These are phyloP conservation scores for Mythimna ferrago DNA, from an alignment of 2,888 invertebrate genomes.

Conservation along the genomic window DNA sequence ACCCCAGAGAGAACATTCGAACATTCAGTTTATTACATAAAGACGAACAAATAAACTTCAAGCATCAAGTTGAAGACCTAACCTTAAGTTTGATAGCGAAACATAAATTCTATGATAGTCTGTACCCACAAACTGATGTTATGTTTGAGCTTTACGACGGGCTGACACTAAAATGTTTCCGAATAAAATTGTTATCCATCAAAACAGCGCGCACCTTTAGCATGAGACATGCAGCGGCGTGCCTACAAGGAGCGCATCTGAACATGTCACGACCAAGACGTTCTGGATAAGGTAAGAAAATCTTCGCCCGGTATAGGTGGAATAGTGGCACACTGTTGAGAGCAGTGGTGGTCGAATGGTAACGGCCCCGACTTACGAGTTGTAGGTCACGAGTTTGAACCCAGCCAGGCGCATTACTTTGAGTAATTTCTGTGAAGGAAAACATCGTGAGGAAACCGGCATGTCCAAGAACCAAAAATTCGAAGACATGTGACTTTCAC, in stretches of 20 bases:
- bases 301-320: too few species aligned
- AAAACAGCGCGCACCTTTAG: constrained; percentile 78
- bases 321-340: too few species aligned
- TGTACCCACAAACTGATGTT: constrained; percentile 53
- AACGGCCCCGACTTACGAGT: too few species aligned
- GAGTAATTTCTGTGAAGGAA: too few species aligned
- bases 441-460: too few species aligned
- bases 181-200: constrained; percentile 86
- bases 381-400: too few species aligned
- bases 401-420: too few species aligned
- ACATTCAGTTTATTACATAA: constrained; percentile 16
- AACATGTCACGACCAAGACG: constrained; percentile 32
- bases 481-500: too few species aligned
- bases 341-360: too few species aligned
- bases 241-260: constrained; percentile 60
- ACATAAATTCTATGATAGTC: constrained; percentile 53
- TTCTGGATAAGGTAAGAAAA: constrained; percentile 45
- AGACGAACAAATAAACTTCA: constrained; percentile 15
- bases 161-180: constrained; percentile 81
- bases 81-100: constrained; percentile 45
- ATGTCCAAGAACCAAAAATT: too few species aligned
- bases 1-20: constrained; percentile 10
- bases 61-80: constrained; percentile 24
- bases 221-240: constrained; percentile 76
- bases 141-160: constrained; percentile 75